phyloP scores from a whole-genome alignment of 1,140 invertebrate species.

The Ganaspis sp. region DNA sequence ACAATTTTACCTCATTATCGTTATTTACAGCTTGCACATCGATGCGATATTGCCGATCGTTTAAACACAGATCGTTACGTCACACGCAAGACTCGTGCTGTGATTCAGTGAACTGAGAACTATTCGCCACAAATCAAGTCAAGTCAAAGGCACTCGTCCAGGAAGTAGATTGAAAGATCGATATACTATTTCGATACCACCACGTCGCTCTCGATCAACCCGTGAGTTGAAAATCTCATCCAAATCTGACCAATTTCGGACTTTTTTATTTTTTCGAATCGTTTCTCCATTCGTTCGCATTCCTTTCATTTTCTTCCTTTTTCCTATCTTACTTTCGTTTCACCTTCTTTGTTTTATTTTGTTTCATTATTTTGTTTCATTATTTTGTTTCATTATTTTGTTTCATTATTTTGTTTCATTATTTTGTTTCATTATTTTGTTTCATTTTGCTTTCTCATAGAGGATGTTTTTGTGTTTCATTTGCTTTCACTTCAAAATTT shows the following conservation, averaged over 20 bases:
- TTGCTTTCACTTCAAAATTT: neutral
- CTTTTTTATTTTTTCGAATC: neutral
- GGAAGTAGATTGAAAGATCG: conserved; percentile 25
- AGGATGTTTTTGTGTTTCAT: too few species aligned
- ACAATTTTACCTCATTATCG: conserved; percentile 29
- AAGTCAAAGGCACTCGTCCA: conserved; percentile 28
- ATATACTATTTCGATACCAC: neutral
- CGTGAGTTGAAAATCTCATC: neutral
- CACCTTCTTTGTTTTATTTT: too few species aligned
- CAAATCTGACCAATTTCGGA: neutral
- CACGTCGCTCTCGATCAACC: neutral
- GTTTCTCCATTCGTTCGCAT: neutral
- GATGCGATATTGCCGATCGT: conserved; percentile 15
- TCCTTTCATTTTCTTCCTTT: too few species aligned
- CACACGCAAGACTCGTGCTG: conserved; percentile 6
- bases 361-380: too few species aligned
- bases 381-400: too few species aligned
- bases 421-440: too few species aligned
- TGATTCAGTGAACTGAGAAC: conserved; percentile 17
- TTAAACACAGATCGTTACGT: conserved; percentile 27
- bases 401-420: too few species aligned
- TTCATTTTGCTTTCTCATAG: too few species aligned
- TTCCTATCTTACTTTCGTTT: too few species aligned
- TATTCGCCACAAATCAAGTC: conserved; percentile 28
- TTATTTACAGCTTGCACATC: conserved; percentile 25